phyloP scores from a whole-genome alignment of 2,797 vertebrate species.

The Poeciliopsis gracilis region DNA sequence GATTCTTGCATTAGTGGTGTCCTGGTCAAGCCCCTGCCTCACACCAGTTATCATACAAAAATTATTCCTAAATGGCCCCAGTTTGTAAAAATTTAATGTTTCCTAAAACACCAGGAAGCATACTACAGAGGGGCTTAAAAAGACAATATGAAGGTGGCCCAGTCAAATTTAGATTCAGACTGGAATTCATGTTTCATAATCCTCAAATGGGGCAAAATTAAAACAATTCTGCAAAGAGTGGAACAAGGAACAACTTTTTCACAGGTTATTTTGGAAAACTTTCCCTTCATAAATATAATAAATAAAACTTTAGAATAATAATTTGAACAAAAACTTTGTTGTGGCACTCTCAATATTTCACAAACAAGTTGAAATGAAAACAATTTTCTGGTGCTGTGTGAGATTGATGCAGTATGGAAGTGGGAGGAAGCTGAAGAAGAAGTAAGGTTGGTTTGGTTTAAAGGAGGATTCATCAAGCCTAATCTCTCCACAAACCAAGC shows the following conservation, averaged over 20 bases:
- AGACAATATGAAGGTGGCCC: background rate
- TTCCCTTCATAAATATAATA: background rate
- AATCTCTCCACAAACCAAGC: slow-evolving; percentile 63
- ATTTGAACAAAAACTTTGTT: background rate
- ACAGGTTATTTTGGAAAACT: background rate
- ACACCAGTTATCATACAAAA: background rate
- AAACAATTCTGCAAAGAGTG: background rate
- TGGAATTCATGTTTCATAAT: background rate
- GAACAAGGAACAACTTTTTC: too few species aligned
- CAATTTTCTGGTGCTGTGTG: background rate
- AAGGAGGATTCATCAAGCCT: slow-evolving; percentile 69
- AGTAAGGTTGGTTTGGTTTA: slow-evolving; percentile 30
- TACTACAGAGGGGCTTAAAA: background rate
- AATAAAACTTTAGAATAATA: too few species aligned
- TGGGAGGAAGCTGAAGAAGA: slow-evolving; percentile 41
- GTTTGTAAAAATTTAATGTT: too few species aligned
- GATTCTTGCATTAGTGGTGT: background rate
- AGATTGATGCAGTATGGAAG: slow-evolving; percentile 30
- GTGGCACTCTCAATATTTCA: background rate
- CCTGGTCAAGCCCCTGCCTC: background rate
- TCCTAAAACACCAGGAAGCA: background rate
- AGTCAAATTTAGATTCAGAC: background rate
- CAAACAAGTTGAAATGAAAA: background rate
- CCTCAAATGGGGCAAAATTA: background rate
- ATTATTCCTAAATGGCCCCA: too few species aligned